Conservation (phyloP, 2,797 vertebrate species). For the Eremophila alpestris region DNA sequence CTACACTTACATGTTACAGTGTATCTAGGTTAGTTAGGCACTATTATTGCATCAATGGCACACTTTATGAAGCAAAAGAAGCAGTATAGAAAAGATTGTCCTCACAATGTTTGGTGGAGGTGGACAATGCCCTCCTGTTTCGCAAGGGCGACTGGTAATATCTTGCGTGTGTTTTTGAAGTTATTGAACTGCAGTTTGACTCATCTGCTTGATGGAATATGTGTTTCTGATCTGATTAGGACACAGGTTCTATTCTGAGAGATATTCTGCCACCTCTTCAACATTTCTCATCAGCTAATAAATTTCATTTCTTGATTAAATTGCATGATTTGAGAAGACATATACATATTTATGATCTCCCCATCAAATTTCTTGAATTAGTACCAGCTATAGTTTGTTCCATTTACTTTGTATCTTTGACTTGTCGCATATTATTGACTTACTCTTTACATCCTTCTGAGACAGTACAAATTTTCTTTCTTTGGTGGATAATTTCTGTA, state of each 20-base stretch:
- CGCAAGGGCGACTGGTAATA: neutral
- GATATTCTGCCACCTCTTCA: slow-evolving; percentile 6
- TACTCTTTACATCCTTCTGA: neutral
- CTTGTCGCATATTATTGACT: neutral
- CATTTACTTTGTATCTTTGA: neutral
- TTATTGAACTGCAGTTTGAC: neutral
- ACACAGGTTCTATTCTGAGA: neutral
- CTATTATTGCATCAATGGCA: neutral
- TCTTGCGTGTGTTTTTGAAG: neutral
- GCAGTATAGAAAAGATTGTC: neutral
- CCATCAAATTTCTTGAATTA: slow-evolving; percentile 18
- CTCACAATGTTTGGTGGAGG: neutral
- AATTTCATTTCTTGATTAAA: slow-evolving; percentile 17
- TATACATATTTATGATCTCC: slow-evolving; percentile 38
- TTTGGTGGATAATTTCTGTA: neutral
- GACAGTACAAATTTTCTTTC: neutral
- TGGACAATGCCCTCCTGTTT: neutral
- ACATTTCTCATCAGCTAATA: slow-evolving; percentile 27
- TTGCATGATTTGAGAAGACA: neutral
- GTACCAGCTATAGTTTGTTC: neutral
- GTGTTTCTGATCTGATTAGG: slow-evolving; percentile 14
- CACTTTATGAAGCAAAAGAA: neutral
- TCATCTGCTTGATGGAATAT: neutral
- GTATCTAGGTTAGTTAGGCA: neutral
- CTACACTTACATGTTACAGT: neutral